Base-by-base conservation (phyloP, 2,113 vertebrate genomes). In the Zapus hudsonius region DNA sequence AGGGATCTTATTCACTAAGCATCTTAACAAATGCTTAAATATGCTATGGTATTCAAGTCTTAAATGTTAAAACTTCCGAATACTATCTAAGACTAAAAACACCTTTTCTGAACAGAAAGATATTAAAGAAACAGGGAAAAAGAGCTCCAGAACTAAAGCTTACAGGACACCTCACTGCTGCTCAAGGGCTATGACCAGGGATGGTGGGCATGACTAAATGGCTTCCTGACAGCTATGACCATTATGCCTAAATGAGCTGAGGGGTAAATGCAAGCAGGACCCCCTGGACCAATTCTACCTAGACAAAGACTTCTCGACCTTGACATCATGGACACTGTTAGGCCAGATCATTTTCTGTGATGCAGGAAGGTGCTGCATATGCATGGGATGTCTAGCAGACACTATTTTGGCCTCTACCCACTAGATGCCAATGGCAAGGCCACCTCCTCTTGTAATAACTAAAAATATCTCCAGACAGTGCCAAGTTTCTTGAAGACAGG, bases 41-140 rank as follows among this genome's bases (percentile, higher is more conserved):
- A 70, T 44, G 20, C 17, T 23, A 72, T 25, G 25, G 27, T 61
- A 15, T 64, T 92, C 44, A 95, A 64, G 59, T 85, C 63, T 73
- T 87, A 84, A 87, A 81, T 20, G 69, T 19, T 38, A 92, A 12
- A 84, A 40, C 81, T 85, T 92, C 67, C 33, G 78, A 94, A 75
- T 29, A 81, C 36, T 36, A 84, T 52, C 36, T 25, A 90, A 25
- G 19, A 84, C 52, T 38, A 64, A 55, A 85, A 93, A 91, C 27
- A 69, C 13, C 44, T 88, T 22, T 57, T 42, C 64, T 87, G 25
- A 87, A 73, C 19, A 61, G 13, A 55, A 33, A 90, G 10, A 10
- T 55, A 79, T 22, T 85, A 83, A 80, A 47, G 33, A 74, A 42
- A 73, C 38, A 59, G 7, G 23, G 5, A 10, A 7, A 5, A 42